Base-by-base conservation (phyloP, 2,888 invertebrate species). In the Leptinotarsa juncta region DNA sequence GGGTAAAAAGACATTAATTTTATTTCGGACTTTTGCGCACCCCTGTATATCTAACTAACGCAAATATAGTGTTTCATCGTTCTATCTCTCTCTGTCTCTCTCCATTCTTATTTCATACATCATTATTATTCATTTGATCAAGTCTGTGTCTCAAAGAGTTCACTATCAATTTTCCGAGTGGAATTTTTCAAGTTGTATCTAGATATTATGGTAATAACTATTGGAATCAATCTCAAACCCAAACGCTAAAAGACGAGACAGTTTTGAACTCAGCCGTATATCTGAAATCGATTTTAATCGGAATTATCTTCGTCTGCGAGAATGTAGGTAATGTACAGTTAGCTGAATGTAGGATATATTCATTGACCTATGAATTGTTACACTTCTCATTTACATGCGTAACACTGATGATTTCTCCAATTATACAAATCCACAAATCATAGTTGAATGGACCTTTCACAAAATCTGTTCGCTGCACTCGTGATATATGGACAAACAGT, bases 311-410 rank as follows among this genome's bases (percentile, higher is more conserved):
- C 62, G 42, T 62, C 62, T 62, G 62, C 10, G 7, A 48, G 48
- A 69, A 69, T 69, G 69, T 57, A 69, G 75, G 71, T 77, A 73
- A 71, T 60, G 74, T 74, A 74, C 73, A 74, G 72, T 77, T 74
- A 74, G 70, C 67, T 67, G 76, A 76, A 76, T 74, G 73, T 74
- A 70, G 73, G 71, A 69, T 74, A 62, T 67, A 76, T 69, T 71
- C 73, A 62, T 65, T 76, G 76, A 74, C 76, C 76, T 73, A 69
- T 70, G 68, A 71, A 71, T 77, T 42, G 68, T 68, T 68, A 68
- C 68, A 68, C 68, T 68, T 68, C 68, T 68, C 42, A 68, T 68
- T 68, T 55, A 55, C 68, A 68, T 68, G 55, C 18, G 55, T 68
- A 68, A 55, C 55, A 55, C 62, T 66, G 66, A 66, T 70, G 68